A percentile compares a stretch with the other conserved stretches of the same genome.
These are phyloP conservation scores for Conchocele bisecta DNA, from an alignment of 2,888 invertebrate species.

Conservation along the genomic window DNA sequence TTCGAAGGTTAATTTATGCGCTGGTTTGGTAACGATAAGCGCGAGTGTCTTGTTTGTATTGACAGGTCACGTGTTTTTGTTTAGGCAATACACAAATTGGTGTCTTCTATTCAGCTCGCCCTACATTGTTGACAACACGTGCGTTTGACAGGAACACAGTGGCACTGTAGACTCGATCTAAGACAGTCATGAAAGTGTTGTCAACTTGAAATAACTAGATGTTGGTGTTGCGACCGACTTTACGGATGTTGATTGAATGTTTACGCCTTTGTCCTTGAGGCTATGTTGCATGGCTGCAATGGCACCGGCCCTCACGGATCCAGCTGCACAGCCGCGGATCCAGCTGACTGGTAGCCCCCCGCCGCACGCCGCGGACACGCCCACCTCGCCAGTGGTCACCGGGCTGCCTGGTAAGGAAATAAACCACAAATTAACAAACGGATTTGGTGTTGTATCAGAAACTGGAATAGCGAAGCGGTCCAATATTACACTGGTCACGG, in stretches of 20 bases:
- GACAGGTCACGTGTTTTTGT: conserved; percentile 60
- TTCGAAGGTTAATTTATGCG: conserved; percentile 40
- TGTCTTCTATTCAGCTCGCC: no score
- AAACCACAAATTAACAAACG: conserved; percentile 1
- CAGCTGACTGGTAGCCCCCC: conserved; percentile 72
- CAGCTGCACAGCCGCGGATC: conserved; percentile 81
- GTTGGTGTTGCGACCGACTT: not conserved
- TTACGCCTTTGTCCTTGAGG: conserved; percentile 76
- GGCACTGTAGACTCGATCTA: no score
- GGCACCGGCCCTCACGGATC: conserved; percentile 95
- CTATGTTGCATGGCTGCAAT: conserved; percentile 85
- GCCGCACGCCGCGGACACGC: conserved; percentile 35
- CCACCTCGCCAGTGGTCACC: conserved; percentile 9
- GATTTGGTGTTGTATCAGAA: no score
- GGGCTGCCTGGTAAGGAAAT: not conserved
- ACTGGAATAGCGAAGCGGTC: conserved; percentile 36
- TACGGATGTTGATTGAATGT: conserved; percentile 64
- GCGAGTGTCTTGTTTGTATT: conserved; percentile 27
- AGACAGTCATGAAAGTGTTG: not conserved
- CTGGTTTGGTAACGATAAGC: conserved; percentile 1
- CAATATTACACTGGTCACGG: conserved; percentile 24
- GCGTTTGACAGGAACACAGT: no score
- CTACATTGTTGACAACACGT: no score
- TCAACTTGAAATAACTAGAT: not conserved
- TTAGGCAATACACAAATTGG: no score